These are phyloP conservation scores for Eueremaeus valkanovi DNA, from an alignment of 2,888 invertebrate species.

Conservation along the genomic window DNA sequence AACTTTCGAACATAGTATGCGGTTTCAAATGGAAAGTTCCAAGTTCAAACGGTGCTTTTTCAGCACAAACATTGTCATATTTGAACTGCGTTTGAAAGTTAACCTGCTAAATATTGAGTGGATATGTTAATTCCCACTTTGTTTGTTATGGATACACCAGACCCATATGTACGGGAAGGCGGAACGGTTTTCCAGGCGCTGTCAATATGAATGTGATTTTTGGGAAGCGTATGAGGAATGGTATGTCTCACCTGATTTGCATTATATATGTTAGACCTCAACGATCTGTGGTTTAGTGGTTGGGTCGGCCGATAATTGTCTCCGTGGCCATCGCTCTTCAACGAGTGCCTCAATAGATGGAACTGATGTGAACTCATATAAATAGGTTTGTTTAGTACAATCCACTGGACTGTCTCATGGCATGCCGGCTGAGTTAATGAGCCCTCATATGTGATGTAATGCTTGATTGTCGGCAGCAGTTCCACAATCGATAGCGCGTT, in stretches of 20 bases:
- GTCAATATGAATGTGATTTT: no score
- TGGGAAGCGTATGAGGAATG: no score
- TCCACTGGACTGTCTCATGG: constrained; percentile 97
- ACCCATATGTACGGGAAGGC: no score
- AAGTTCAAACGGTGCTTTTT: no score
- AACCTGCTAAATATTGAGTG: no score
- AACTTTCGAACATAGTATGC: no score
- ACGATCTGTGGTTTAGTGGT: constrained; percentile 31
- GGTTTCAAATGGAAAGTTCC: no score
- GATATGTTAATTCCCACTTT: no score
- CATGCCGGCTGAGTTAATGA: constrained; percentile 95
- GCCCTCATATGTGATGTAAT: constrained; percentile 98
- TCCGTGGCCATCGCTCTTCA: constrained; percentile 37
- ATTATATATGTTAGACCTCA: constrained; percentile 40
- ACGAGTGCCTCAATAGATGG: constrained; percentile 36
- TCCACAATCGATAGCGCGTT: constrained; percentile 79
- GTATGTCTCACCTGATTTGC: constrained; percentile 14
- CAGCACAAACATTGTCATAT: no score
- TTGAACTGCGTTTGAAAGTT: no score
- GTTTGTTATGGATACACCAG: no score
- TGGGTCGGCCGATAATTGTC: constrained; percentile 42
- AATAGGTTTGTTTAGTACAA: constrained; percentile 95
- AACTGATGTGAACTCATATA: constrained; percentile 80
- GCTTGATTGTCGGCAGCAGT: constrained; percentile 78
- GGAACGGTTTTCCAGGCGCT: no score